Evolutionary conservation across 2,888 invertebrate genomes (phyloP).

Genomic region (Dryocosmus kuriphilus): DNA sequence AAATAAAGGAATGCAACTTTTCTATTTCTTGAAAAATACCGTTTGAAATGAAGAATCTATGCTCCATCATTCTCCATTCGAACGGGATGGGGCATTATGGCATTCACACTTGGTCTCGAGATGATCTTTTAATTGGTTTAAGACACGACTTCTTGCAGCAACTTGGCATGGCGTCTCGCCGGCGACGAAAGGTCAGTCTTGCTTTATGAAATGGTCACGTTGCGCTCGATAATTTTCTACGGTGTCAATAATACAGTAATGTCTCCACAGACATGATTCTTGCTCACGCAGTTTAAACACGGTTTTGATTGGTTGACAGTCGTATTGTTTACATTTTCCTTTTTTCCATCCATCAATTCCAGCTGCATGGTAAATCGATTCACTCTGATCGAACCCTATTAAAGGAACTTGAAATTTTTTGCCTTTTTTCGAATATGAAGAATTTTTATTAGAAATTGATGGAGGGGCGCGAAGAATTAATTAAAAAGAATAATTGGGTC

Average conservation of each 20-base stretch:
- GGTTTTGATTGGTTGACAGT: not conserved
- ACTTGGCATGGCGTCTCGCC: constrained; percentile 52
- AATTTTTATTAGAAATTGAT: not conserved
- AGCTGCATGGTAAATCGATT: not conserved
- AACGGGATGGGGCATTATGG: not conserved
- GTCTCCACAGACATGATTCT: not conserved
- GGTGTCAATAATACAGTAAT: constrained; percentile 43
- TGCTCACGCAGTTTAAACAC: not conserved
- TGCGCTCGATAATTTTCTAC: constrained; percentile 54
- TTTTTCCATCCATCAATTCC: not conserved
- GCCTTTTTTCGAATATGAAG: not conserved
- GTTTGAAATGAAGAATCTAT: not conserved
- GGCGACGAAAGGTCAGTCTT: constrained; percentile 57
- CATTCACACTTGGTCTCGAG: constrained; percentile 26
- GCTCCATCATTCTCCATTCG: not conserved
- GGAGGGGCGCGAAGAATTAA: constrained; percentile 51
- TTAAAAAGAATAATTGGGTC: constrained; percentile 48
- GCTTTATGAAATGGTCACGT: constrained; percentile 50
- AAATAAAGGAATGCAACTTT: not conserved
- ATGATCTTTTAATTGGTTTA: constrained; percentile 38
- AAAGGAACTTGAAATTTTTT: not conserved
- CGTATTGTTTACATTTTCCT: not conserved
- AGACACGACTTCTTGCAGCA: constrained; percentile 16
- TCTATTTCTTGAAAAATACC: not conserved
- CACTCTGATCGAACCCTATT: not conserved